Base-by-base conservation (phyloP, 2,113 vertebrate genomes). In the Dendropsophus ebraccatus region DNA sequence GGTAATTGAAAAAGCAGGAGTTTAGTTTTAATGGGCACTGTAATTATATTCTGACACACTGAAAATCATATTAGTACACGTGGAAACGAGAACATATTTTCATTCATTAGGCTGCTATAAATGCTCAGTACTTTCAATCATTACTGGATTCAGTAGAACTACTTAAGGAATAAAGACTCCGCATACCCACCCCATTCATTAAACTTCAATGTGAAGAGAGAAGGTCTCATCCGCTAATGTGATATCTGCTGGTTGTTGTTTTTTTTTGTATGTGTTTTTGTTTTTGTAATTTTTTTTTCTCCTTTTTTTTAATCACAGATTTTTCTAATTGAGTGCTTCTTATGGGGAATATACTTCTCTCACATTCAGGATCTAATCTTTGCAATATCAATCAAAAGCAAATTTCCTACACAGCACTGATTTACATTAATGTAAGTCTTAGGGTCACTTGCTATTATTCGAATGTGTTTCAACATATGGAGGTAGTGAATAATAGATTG, bases 391-490 rank as follows among this genome's bases (percentile, higher is more conserved):
- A 94, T 95, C 93, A 95, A 92, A 94, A 93, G 90, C 89, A 88
- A 92, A 93, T 95, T 95, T 94, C 92, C 93, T 89, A 67, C 87
- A 77, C 91, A 84, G 82, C 92, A 86, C 91, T 94, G 92, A 94
- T 95, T 95, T 95, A 93, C 95, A 95, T 95, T 93, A 95, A 93
- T 95, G 90, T 94, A 95, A 92, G 93, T 95, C 95, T 95, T 95
- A 95, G 95, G 97, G 97, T 96, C 96, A 95, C 92, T 91, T 93
- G 94, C 91, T 95, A 97, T 96, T 96, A 96, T 96, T 95, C 95
- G 93, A 95, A 91, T 94, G 94, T 92, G 91, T 93, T 94, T 94
- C 94, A 92, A 94, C 93, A 94, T 95, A 95, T 95, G 93, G 95
- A 96, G 94, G 92, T 94, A 91, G 92, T 92, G 93, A 94, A 95